Evolutionary conservation across 2,797 vertebrate genomes (phyloP), one percentile per base, ranked within the genome.

Genomic region (Eulemur rubriventer): DNA sequence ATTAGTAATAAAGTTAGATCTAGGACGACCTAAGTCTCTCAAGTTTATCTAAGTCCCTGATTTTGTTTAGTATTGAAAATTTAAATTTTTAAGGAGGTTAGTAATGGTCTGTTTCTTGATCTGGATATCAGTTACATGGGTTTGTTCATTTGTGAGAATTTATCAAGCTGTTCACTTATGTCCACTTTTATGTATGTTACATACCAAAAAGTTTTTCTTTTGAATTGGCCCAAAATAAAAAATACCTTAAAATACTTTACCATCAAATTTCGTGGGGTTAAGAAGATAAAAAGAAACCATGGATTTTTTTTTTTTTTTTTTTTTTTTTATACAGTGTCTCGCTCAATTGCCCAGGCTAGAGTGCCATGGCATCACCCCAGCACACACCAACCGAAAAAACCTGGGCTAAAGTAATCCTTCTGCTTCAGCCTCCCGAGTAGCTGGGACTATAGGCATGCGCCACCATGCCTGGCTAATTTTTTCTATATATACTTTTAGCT

Each of bases 191-290:
- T 84, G 4, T 80, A 89, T 59, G 5, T 89, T 70, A 75, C 14
- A 79, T 4, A n/a, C 69, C 52, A 96, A 67, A 88, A n/a, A 73
- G 28, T n/a, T 50, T 48, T 52, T 76, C 33, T 52, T 52, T 78
- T 33, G 55, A 94, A 78, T 16, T 69, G 38, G 50, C 28, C 59
- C 50, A 57, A 84, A 80, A 67, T 80, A 89, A 89, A 90, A 96
- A 91, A 50, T 69, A 84, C 6, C 89, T 69, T 81, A 87, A 72
- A 87, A 91, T 73, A 95, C 11, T 84, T 92, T 67, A 83, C 63
- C 52, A 82, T 90, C 63, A 61, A 89, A 95, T 82, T 63, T 33
- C 17, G 67, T 52, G 18, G 17, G 26, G 63, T 8, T 46, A 76
- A 63, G 57, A 20, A 94, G 30, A 86, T 67, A 93, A 89, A 89